Evolutionary conservation across 2,888 invertebrate genomes (phyloP), one percentile per base, ranked within the genome.

Genomic region (Pandemis heparana): DNA sequence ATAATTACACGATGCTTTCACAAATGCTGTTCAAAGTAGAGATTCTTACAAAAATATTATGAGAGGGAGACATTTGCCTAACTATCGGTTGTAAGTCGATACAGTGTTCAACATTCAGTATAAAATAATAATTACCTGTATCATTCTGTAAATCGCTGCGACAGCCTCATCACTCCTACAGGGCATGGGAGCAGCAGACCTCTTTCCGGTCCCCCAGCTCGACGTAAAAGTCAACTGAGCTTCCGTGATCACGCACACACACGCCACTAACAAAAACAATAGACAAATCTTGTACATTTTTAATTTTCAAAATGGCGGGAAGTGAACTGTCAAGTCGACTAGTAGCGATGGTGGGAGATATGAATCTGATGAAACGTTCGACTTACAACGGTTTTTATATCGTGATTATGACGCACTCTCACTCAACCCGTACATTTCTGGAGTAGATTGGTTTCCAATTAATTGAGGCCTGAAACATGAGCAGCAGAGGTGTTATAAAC

Each of bases 191-290:
- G 81, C 86, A 0, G 82, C 83, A 46, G 87, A 84, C 14, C 95
- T 88, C 76, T 93, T 91, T 1, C 92, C 93, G 0, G 89, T 56
- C 32, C 95, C 94, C 95, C 95, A 95, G 69, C 92, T 93, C 0
- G 95, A 95, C 0, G 95, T 95, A 82, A 95, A 95, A 5, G 95
- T 95, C 51, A 95, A 82, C 80, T 95, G 95, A 0, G 92, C 95
- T 0, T 90, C 86, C 18, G 84, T 80, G 53, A 84, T 71, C 39
- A 89, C 65, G 74, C 85, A 86, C 10, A 43, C 66, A 32, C 75
- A 90, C 8, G 87, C 89, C 53, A 89, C 76, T 65, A 92, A 60
- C 41, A 90, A 76, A 18, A 89, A 71, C 16, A 88, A 77, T 39
- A 87, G 75, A 64, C 83, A 75, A 41, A 83, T 60, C 76, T 88